Evolutionary conservation across 2,888 invertebrate genomes (phyloP).

Genomic region (Pediacus dermestoides): DNA sequence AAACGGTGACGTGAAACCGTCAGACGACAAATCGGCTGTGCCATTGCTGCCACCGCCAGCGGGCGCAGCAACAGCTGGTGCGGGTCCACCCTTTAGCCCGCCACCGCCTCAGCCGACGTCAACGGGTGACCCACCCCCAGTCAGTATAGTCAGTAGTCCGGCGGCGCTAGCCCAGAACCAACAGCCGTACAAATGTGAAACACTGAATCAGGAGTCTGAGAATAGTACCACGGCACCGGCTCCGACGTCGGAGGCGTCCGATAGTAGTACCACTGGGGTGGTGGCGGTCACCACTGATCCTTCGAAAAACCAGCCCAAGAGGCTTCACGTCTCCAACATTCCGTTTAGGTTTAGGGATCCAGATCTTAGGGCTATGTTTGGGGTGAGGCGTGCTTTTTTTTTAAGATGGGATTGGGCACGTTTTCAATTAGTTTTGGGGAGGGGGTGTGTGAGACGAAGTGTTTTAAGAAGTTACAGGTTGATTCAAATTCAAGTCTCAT

Average conservation of each 20-base stretch:
- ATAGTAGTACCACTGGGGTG: slow-evolving; percentile 24
- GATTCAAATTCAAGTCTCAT: no score
- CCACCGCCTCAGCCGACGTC: slow-evolving; percentile 46
- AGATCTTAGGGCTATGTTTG: slow-evolving; percentile 96
- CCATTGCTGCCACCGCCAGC: slow-evolving; percentile 52
- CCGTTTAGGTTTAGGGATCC: slow-evolving; percentile 99
- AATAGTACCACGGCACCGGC: slow-evolving; percentile 32
- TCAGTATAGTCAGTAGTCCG: slow-evolving; percentile 44
- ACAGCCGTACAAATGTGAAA: slow-evolving; percentile 32
- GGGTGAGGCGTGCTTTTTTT: no score
- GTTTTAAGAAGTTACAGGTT: slow-evolving; percentile 12
- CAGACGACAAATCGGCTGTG: slow-evolving; percentile 37
- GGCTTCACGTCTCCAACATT: slow-evolving; percentile 99
- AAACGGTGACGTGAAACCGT: slow-evolving; percentile 50
- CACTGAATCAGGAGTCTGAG: slow-evolving; percentile 25
- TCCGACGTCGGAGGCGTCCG: slow-evolving; percentile 35
- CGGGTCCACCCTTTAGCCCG: slow-evolving; percentile 47
- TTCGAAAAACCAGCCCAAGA: slow-evolving; percentile 78
- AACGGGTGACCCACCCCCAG: slow-evolving; percentile 49
- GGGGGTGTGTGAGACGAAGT: slow-evolving; percentile 14
- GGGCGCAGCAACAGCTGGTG: slow-evolving; percentile 44
- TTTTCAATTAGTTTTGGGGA: slow-evolving; percentile 11
- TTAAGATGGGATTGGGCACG: no score
- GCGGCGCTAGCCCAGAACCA: slow-evolving; percentile 31
- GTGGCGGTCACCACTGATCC: slow-evolving; percentile 49